Evolutionary conservation across 1,140 invertebrate genomes (phyloP).

Genomic region (Drosophila neocordata): DNA sequence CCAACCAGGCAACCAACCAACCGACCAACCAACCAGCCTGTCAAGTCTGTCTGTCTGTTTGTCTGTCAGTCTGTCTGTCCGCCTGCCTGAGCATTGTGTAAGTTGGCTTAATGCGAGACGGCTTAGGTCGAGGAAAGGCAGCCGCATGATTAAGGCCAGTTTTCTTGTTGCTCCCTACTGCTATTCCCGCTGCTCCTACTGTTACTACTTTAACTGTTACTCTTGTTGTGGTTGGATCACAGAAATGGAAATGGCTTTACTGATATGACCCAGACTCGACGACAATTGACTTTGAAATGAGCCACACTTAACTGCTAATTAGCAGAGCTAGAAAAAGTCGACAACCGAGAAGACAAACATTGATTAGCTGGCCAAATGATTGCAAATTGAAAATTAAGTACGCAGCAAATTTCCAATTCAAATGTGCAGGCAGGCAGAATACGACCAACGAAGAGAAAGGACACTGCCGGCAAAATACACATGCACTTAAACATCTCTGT

Average conservation of each 20-base stretch:
- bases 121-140: slow-evolving; percentile 25
- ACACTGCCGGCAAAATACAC: slow-evolving; percentile 55
- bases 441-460: slow-evolving; percentile 29
- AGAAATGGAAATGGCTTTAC: background rate
- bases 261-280: slow-evolving; percentile 4
- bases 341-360: slow-evolving; percentile 50
- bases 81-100: slow-evolving; percentile 40
- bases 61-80: slow-evolving; percentile 21
- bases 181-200: too few species aligned
- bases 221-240: slow-evolving; percentile 19
- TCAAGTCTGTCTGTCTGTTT: slow-evolving; percentile 4
- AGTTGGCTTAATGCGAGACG: slow-evolving; percentile 40
- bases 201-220: slow-evolving; percentile 17
- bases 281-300: slow-evolving; percentile 66
- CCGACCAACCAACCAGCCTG: background rate
- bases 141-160: slow-evolving; percentile 14
- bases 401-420: slow-evolving; percentile 74
- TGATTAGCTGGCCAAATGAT: slow-evolving; percentile 70
- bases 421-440: slow-evolving; percentile 32
- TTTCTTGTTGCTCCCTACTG: background rate
- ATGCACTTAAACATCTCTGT: slow-evolving; percentile 21
- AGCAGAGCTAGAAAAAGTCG: slow-evolving; percentile 52
- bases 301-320: slow-evolving; percentile 66
- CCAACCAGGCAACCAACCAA: background rate
- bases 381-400: slow-evolving; percentile 79